A percentile compares a stretch with the other conserved stretches of the same genome.
These are phyloP conservation scores for Anguilla japonica DNA, from an alignment of 2,113 vertebrate species.

Conservation along the genomic window DNA sequence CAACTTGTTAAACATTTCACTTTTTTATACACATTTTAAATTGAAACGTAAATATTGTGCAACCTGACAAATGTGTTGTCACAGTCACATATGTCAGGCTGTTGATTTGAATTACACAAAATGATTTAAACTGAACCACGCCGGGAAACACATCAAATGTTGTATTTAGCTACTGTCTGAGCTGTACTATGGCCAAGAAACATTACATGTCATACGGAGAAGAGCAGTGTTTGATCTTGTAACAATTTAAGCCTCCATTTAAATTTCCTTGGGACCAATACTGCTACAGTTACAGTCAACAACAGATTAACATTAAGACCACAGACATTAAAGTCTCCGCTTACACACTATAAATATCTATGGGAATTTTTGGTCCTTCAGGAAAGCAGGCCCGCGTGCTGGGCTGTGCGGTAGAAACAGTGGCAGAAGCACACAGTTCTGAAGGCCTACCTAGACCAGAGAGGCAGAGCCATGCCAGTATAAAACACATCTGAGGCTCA, in stretches of 20 bases:
- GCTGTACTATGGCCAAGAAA: not conserved
- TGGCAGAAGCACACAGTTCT: not conserved
- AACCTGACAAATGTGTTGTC: not conserved
- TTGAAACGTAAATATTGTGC: too few relatives aligned
- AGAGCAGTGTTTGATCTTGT: slow-evolving; percentile 26
- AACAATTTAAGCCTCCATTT: slow-evolving; percentile 23
- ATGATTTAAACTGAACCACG: not conserved
- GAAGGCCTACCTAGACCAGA: not conserved
- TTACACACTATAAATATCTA: slow-evolving; percentile 16
- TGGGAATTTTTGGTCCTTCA: not conserved
- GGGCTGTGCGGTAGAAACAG: slow-evolving; percentile 2
- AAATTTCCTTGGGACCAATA: slow-evolving; percentile 38
- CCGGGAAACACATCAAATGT: not conserved
- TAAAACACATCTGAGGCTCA: not conserved
- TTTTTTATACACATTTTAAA: too few relatives aligned
- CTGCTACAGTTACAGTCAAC: slow-evolving; percentile 43
- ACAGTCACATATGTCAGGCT: not conserved
- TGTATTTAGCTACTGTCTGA: not conserved
- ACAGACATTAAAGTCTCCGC: slow-evolving; percentile 19
- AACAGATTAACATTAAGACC: slow-evolving; percentile 35
- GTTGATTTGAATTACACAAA: not conserved
- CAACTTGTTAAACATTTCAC: too few relatives aligned
- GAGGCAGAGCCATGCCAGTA: not conserved
- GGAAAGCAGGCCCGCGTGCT: slow-evolving; percentile 2
- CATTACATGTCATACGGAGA: not conserved